Evolutionary conservation across 2,888 invertebrate species (phyloP).

Genomic region (Balanococcus diminutus): DNA sequence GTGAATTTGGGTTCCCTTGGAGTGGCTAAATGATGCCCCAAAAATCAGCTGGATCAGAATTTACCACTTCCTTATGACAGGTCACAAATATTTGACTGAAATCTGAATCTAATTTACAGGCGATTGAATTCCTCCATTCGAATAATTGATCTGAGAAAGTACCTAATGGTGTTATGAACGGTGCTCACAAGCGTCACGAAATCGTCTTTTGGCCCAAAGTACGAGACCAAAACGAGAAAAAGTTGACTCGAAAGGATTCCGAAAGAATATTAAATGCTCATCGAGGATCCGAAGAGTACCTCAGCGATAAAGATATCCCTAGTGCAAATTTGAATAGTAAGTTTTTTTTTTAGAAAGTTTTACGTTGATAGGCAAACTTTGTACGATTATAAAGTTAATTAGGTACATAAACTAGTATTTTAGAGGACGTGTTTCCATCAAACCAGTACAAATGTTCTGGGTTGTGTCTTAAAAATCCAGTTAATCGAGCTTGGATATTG

Average conservation of each 20-base stretch:
- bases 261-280: not conserved
- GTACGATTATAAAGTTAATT: not conserved
- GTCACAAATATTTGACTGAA: not conserved
- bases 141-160: not conserved
- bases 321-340: not conserved
- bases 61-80: too few species aligned
- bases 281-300: conserved; percentile 43
- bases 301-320: conserved; percentile 37
- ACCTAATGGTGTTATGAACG: conserved; percentile 49
- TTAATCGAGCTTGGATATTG: too few species aligned
- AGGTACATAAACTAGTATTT: conserved; percentile 44
- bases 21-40: too few species aligned
- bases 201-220: conserved; percentile 45
- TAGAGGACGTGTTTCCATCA: conserved; percentile 24
- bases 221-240: conserved; percentile 27
- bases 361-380: not conserved
- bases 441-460: conserved; percentile 11
- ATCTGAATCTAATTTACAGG: not conserved
- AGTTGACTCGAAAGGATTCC: conserved; percentile 35
- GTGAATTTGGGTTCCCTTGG: too few species aligned
- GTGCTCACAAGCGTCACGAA: conserved; percentile 42
- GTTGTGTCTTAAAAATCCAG: not conserved
- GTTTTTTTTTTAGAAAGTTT: not conserved
- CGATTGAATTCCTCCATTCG: not conserved
- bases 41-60: not conserved